Percentiles rank a stretch among this genome's conserved stretches.
These are phyloP conservation scores for Neogale vison DNA, from an alignment of 2,113 vertebrate species.

Conservation along the genomic window DNA sequence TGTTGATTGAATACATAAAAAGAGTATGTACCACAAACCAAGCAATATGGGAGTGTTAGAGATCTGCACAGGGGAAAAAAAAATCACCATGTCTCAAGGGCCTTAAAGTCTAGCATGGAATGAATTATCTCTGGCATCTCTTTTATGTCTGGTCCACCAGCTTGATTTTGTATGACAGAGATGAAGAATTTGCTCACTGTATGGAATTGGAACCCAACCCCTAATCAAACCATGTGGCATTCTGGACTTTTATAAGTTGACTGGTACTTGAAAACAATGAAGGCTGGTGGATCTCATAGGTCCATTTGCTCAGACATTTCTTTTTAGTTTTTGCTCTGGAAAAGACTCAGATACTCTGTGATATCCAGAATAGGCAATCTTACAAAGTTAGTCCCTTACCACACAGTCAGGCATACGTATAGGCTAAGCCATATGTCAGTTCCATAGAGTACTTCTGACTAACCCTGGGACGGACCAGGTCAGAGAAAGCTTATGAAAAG, in stretches of 20 bases:
- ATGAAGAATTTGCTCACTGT: constrained; percentile 1
- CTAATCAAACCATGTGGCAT: neutral
- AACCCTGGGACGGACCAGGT: neutral
- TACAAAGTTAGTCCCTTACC: neutral
- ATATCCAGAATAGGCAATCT: neutral
- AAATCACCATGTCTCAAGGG: neutral
- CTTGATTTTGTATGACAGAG: neutral
- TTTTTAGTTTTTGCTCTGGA: neutral
- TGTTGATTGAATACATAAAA: neutral
- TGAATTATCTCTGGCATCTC: neutral
- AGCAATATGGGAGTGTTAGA: neutral
- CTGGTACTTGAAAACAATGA: neutral
- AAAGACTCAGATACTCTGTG: neutral
- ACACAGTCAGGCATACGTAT: neutral
- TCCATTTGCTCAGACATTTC: neutral
- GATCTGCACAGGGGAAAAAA: neutral
- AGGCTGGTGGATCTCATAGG: neutral
- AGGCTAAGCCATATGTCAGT: neutral
- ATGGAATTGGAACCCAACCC: neutral
- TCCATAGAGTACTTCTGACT: neutral
- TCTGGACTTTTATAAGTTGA: neutral
- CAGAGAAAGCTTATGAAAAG: neutral
- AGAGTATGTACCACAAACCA: neutral
- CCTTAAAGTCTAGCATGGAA: neutral
- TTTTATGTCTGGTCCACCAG: neutral